Base-by-base conservation (phyloP, 2,113 vertebrate species). In the Burhinus bistriatus region DNA sequence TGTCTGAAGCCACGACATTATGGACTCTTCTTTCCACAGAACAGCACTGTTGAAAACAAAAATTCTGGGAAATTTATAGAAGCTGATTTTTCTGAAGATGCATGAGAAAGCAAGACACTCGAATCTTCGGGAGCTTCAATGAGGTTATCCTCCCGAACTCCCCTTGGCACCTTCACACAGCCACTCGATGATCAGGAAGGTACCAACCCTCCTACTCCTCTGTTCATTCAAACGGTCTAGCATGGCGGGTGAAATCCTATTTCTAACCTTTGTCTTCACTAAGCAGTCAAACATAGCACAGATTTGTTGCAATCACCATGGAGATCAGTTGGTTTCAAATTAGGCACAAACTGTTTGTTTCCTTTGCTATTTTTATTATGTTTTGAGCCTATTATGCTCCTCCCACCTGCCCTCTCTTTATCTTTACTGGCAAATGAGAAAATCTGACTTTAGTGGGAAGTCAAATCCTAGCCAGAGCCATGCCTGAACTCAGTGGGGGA, bases 311-410 rank as follows among this genome's bases (percentile, higher is more conserved):
- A 70, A 62, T 97, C 94, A 94, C 94, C 95, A 96, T 91, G 94
- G 96, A 95, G 94, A 95, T 91, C 34, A 32, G 89, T 3, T 78
- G n/a, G 76, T 96, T 96, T 94, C 83, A 88, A 90, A 93, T 95
- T 64, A 95, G 36, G 68, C 76, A 96, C 54, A 93, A 94, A 95
- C 72, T 77, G 86, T 93, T 96, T 95, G 86, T 94, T 94, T 95
- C 88, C 76, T 95, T 87, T 82, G 73, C 94, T 94, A 93, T 96
- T 95, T 95, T 97, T 92, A 91, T 54, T 91, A 73, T 65, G 61
- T 75, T 95, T 94, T 82, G 54, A 89, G 72, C 22, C 83, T 87
- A 25, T 75, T 82, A 78, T 21, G 89, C 81, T 90, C 89, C 87
- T 95, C 86, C 69, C 47, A 89, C 38, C 59, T 79, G 36, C 54